phyloP scores from a whole-genome alignment of 2,797 vertebrate genomes.

The Morelia viridis region DNA sequence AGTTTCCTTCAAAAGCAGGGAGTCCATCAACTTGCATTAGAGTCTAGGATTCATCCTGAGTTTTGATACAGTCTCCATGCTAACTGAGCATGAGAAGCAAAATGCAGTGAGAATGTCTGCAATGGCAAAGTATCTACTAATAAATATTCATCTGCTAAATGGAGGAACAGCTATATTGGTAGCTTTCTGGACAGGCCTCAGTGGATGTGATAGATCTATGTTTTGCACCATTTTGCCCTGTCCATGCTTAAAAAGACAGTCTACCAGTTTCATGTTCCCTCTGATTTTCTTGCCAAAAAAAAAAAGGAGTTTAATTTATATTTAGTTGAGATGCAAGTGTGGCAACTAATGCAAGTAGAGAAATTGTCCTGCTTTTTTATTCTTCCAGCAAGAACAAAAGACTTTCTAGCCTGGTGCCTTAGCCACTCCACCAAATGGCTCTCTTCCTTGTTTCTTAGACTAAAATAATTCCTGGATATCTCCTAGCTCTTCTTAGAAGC shows the following conservation, averaged over 20 bases:
- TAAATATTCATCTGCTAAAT: conserved; percentile 73
- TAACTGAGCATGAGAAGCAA: conserved; percentile 70
- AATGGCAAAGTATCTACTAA: conserved; percentile 64
- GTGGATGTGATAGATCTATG: conserved; percentile 44
- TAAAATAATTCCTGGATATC: too few species aligned
- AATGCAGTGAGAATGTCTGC: conserved; percentile 69
- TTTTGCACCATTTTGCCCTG: background rate
- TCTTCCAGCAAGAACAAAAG: too few species aligned
- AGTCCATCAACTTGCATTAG: conserved; percentile 70
- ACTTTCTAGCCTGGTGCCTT: too few species aligned
- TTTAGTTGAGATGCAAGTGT: background rate
- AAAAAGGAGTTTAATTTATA: background rate
- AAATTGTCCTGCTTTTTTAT: too few species aligned
- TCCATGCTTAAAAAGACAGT: background rate
- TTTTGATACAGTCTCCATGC: conserved; percentile 65
- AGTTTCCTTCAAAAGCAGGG: conserved; percentile 53
- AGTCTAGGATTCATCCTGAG: conserved; percentile 67
- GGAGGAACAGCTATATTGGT: conserved; percentile 48
- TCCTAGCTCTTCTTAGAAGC: too few species aligned
- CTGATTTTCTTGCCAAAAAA: background rate
- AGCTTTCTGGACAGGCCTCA: conserved; percentile 49
- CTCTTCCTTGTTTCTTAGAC: too few species aligned
- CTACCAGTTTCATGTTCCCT: background rate
- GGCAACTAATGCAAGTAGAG: background rate
- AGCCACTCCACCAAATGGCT: too few species aligned